Conservation (phyloP, 2,113 vertebrate species). For the Haliaeetus leucogaster region DNA sequence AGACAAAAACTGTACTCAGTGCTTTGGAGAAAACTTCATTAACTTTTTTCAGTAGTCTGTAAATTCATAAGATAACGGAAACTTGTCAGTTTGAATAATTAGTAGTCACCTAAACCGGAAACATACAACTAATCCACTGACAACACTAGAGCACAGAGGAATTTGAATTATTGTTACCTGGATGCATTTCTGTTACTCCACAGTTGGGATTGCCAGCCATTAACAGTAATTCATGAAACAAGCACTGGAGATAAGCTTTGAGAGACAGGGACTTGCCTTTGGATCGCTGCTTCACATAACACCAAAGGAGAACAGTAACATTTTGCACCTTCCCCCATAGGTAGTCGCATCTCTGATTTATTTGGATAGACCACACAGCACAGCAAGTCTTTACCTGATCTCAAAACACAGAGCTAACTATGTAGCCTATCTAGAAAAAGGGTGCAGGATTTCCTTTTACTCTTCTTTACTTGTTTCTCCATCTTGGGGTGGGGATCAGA, state of each 20-base stretch:
- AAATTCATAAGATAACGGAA: neutral
- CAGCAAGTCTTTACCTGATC: neutral
- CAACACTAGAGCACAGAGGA: neutral
- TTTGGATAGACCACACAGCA: neutral
- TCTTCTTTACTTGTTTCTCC: neutral
- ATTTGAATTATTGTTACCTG: neutral
- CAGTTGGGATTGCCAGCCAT: neutral
- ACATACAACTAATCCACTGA: neutral
- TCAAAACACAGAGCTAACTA: neutral
- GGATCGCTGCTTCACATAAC: neutral
- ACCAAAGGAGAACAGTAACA: neutral
- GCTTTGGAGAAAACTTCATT: neutral
- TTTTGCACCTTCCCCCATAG: neutral
- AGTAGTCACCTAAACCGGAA: neutral
- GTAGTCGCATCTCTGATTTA: neutral
- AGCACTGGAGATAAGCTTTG: neutral
- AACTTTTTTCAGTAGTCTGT: neutral
- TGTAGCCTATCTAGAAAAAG: neutral
- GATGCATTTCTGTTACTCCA: neutral
- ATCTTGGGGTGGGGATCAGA: neutral
- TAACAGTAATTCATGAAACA: neutral
- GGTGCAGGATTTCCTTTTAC: neutral
- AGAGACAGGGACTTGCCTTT: neutral
- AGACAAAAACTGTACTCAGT: neutral
- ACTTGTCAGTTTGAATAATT: neutral